Evolutionary conservation across 2,888 invertebrate species (phyloP).

Genomic region (Papilio demoleus): DNA sequence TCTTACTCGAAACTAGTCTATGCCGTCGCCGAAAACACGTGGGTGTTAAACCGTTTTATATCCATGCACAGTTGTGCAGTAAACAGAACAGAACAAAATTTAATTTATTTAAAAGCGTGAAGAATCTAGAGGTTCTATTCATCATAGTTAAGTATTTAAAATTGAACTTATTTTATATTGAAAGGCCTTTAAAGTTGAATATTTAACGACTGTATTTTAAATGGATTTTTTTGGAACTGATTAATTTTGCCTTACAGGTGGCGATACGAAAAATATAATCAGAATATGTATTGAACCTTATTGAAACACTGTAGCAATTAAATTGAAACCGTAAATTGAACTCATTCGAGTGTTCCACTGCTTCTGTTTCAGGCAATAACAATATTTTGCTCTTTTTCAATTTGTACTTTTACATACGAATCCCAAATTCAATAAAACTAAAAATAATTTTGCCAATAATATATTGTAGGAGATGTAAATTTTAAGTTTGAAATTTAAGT

Average conservation of each 20-base stretch:
- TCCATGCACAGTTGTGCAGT: no score
- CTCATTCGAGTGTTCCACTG: slow-evolving; percentile 36
- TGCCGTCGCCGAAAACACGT: no score
- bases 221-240: neutral
- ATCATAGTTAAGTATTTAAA: no score
- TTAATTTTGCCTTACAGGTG: slow-evolving; percentile 9
- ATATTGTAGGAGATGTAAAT: neutral
- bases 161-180: no score
- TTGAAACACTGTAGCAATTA: slow-evolving; percentile 35
- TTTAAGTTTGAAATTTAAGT: neutral
- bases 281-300: slow-evolving; percentile 21
- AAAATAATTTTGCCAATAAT: neutral
- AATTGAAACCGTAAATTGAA: slow-evolving; percentile 39
- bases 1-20: no score
- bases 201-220: neutral
- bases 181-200: neutral
- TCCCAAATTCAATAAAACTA: slow-evolving; percentile 10
- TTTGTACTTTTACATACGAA: slow-evolving; percentile 30
- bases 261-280: slow-evolving; percentile 12
- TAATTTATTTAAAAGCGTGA: no score
- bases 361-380: slow-evolving; percentile 35
- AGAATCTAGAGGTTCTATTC: no score
- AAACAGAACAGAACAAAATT: no score
- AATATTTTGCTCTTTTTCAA: slow-evolving; percentile 41
- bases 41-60: no score